Evolutionary conservation across 2,888 invertebrate genomes (phyloP).

Genomic region (Amblyjoppa fuscipennis): DNA sequence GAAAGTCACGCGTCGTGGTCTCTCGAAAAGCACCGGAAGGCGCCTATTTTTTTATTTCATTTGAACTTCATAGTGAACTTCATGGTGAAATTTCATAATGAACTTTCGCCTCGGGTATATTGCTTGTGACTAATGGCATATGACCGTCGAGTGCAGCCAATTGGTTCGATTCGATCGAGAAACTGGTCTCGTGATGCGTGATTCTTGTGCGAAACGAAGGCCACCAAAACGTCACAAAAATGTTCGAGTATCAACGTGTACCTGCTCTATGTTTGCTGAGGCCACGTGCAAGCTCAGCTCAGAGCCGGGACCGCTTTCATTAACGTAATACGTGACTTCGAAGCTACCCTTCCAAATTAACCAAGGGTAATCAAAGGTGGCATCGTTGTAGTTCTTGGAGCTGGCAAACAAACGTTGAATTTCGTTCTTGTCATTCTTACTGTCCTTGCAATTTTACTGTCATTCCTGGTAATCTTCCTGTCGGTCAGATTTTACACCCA

Average conservation of each 20-base stretch:
- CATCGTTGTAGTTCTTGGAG: conserved; percentile 46
- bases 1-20: too few relatives aligned
- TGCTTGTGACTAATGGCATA: background rate
- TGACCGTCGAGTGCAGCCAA: background rate
- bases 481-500: too few relatives aligned
- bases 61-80: background rate
- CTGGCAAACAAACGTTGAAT: conserved; percentile 74
- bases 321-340: conserved; percentile 78
- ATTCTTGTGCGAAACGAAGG: conserved; percentile 32
- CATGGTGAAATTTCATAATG: background rate
- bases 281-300: conserved; percentile 73
- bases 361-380: conserved; percentile 81
- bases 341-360: conserved; percentile 81
- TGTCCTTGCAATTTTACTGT: background rate
- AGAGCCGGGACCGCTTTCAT: conserved; percentile 72
- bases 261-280: conserved; percentile 67
- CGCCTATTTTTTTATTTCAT: background rate
- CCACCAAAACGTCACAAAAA: conserved; percentile 53
- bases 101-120: background rate
- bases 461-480: background rate
- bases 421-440: conserved; percentile 67
- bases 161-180: conserved; percentile 26
- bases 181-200: conserved; percentile 35
- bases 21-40: too few relatives aligned
- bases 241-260: conserved; percentile 50